Evolutionary conservation across 2,797 vertebrate genomes (phyloP), one percentile per base, ranked within the genome.

Genomic region (Diceros bicornis): DNA sequence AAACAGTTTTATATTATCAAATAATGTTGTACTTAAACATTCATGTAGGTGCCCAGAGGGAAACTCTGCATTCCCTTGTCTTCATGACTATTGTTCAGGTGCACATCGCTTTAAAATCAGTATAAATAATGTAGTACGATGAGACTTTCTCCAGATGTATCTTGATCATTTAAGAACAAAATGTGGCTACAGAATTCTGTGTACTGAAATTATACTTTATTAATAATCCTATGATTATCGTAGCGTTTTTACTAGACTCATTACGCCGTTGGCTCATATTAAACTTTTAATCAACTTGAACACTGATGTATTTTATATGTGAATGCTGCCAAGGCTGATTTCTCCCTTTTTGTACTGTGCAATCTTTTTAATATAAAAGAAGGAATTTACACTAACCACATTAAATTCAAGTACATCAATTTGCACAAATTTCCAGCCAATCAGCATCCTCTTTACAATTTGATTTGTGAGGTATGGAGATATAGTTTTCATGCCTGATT

Each of bases 121-220:
- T 52, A 72, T 74, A 66, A 94, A 82, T 21, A 77, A 21, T 21
- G 12, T 83, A 82, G 13, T 0, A 23, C 44, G 78, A 84, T 88
- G 14, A 52, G 57, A 59, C 9, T 62, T 29, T 57, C 2, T 91
- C 25, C 13, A 62, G 62, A 20, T 37, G 2, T 64, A 32, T 37
- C 44, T 87, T 85, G 17, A 77, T 61, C 57, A 72, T 72, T 64
- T 93, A 79, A 47, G 52, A 81, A 59, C 44, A 61, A 94, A 93
- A 61, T 47, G 2, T 89, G 9, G 7, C n/a, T 82, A 52, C 7
- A 90, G 9, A 71, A 71, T 52, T 88, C 29, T 59, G 4, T 37
- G 25, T 17, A 77, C 44, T 50, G 12, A 75, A 59, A 74, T 66
- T 82, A 44, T 25, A 68, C 20, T 64, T 34, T 44, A 11, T 47